Evolutionary conservation across 2,888 invertebrate species (phyloP).

Genomic region (Octodonta nipae): DNA sequence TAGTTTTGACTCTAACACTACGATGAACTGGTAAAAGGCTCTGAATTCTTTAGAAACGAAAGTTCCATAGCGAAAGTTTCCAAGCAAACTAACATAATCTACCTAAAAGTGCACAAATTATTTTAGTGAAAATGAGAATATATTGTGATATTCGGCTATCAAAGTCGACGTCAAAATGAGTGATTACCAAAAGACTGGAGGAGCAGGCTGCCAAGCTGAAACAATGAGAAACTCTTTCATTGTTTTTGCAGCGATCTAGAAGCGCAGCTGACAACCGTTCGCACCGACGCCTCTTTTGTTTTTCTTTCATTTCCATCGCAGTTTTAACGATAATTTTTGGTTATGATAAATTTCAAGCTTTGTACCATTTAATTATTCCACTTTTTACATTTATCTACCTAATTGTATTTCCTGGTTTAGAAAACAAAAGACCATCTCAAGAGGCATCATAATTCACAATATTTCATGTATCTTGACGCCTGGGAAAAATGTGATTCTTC

Average conservation of each 20-base stretch:
- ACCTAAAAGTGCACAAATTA: no score
- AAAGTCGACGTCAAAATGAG: constrained; percentile 28
- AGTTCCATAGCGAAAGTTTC: no score
- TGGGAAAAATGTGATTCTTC: no score
- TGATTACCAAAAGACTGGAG: constrained; percentile 26
- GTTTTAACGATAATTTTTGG: constrained; percentile 37
- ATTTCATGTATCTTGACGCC: no score
- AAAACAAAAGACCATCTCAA: constrained; percentile 31
- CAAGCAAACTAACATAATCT: no score
- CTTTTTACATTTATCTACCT: constrained; percentile 39
- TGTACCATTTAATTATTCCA: constrained; percentile 38
- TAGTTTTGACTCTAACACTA: no score
- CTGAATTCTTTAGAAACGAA: no score
- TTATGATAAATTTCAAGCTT: constrained; percentile 38
- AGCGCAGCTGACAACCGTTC: constrained; percentile 36
- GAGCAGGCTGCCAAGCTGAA: constrained; percentile 18
- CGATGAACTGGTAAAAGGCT: no score
- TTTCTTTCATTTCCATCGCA: constrained; percentile 35
- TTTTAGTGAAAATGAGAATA: no score
- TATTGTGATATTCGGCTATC: constrained; percentile 18
- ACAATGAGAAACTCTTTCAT: constrained; percentile 36
- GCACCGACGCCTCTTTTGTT: constrained; percentile 33
- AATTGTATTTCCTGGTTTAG: constrained; percentile 36
- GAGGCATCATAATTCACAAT: constrained; percentile 36
- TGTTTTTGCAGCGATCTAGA: constrained; percentile 35